These are phyloP conservation scores for Glyphotaelius pellucidus DNA, from an alignment of 2,888 invertebrate genomes.

Conservation along the genomic window DNA sequence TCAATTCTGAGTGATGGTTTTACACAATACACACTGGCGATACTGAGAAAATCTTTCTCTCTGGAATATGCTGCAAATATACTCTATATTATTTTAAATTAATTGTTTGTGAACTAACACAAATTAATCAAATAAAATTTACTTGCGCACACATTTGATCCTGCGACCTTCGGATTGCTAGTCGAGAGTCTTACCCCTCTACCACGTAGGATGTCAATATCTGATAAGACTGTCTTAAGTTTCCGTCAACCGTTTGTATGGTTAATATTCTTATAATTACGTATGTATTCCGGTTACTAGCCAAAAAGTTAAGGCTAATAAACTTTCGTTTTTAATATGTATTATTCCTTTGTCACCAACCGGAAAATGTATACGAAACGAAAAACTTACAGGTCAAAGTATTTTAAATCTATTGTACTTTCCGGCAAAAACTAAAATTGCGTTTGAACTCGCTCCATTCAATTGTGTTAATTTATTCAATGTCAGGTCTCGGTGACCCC, in stretches of 20 bases:
- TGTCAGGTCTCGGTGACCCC: background rate
- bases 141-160: no score
- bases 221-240: background rate
- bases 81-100: no score
- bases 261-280: background rate
- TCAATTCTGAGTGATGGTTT: no score
- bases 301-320: background rate
- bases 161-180: no score
- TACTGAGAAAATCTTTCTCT: no score
- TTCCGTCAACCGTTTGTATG: background rate
- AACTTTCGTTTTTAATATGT: background rate
- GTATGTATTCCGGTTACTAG: background rate
- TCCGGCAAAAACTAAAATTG: background rate
- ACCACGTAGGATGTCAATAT: no score
- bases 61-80: no score
- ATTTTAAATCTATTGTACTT: background rate
- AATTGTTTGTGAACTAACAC: no score
- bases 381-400: background rate
- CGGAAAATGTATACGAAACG: background rate
- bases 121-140: no score
- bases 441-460: background rate
- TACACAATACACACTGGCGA: no score
- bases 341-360: background rate
- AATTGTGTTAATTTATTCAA: background rate
- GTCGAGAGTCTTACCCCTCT: no score